A percentile compares a stretch with the other conserved stretches of the same genome.
phyloP scores from a whole-genome alignment of 1,140 invertebrate species.

The Heliothis subflexa region DNA sequence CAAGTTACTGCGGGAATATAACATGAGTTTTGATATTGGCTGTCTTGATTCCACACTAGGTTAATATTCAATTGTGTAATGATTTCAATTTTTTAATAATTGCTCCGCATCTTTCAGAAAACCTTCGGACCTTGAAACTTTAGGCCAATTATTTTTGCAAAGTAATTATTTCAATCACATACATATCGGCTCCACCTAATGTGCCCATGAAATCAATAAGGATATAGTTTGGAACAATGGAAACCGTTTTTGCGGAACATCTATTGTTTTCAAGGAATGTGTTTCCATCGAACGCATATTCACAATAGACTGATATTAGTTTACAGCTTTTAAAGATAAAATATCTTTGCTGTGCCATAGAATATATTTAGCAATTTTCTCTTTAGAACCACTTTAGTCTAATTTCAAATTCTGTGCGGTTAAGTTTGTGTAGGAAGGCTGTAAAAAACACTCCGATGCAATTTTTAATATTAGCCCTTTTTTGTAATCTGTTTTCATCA shows the following conservation, averaged over 20 bases:
- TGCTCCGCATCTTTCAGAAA: too few species aligned
- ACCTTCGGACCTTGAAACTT: too few species aligned
- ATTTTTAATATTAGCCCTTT: slow-evolving; percentile 7
- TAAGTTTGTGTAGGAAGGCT: neutral
- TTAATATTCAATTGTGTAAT: too few species aligned
- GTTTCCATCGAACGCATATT: slow-evolving; percentile 65
- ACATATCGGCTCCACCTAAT: neutral
- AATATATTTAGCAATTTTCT: slow-evolving; percentile 24
- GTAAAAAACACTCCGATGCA: neutral
- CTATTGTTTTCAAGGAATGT: slow-evolving; percentile 73
- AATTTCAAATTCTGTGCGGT: slow-evolving; percentile 1
- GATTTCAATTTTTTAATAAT: too few species aligned
- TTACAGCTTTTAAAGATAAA: slow-evolving; percentile 66
- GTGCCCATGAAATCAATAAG: slow-evolving; percentile 9
- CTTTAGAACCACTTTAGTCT: slow-evolving; percentile 24
- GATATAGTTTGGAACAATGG: slow-evolving; percentile 62
- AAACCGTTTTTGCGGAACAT: slow-evolving; percentile 64
- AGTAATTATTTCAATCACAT: neutral
- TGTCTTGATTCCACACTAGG: too few species aligned
- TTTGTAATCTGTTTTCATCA: slow-evolving; percentile 12
- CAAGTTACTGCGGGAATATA: too few species aligned
- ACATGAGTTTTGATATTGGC: too few species aligned
- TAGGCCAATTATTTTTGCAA: too few species aligned
- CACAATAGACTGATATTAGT: slow-evolving; percentile 71
- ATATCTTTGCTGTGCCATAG: slow-evolving; percentile 37